Percentiles rank a stretch among this genome's conserved stretches.
Evolutionary conservation across 1,140 invertebrate species (phyloP).

Genomic region (Sycophila sp.): DNA sequence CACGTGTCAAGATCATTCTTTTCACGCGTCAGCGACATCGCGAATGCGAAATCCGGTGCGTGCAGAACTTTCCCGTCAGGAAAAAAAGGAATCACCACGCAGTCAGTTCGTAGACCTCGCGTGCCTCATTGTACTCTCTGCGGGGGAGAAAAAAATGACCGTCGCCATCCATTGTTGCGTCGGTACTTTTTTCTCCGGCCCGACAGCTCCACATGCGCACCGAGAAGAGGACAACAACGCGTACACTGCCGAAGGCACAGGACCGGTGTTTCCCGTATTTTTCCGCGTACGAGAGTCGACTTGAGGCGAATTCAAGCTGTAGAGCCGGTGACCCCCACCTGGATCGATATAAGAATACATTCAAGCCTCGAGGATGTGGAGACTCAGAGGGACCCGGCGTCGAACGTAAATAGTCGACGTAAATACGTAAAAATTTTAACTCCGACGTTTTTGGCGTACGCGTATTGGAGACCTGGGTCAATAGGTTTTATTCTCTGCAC

Average conservation of each 20-base stretch:
- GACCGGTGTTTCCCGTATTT: conserved; percentile 9
- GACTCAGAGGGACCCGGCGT: too few relatives aligned
- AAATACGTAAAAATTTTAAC: not conserved
- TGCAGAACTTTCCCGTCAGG: not conserved
- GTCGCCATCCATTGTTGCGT: not conserved
- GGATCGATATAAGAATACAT: conserved; percentile 2
- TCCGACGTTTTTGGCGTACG: too few relatives aligned
- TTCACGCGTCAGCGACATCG: too few relatives aligned
- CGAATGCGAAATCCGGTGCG: not conserved
- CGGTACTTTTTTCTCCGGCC: not conserved
- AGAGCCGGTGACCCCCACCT: not conserved
- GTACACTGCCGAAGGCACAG: too few relatives aligned
- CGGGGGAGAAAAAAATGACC: not conserved
- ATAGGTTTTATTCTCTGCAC: too few relatives aligned
- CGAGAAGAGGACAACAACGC: too few relatives aligned
- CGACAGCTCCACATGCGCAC: too few relatives aligned
- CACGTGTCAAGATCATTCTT: not conserved
- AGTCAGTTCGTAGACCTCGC: not conserved
- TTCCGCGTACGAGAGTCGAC: not conserved
- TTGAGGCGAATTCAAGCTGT: too few relatives aligned
- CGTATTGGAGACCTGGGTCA: too few relatives aligned
- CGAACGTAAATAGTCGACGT: not conserved
- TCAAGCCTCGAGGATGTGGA: too few relatives aligned
- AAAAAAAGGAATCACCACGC: not conserved
- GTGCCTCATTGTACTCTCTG: not conserved